Evolutionary conservation across 1,140 invertebrate species (phyloP).

Genomic region (Chlorops oryzae): DNA sequence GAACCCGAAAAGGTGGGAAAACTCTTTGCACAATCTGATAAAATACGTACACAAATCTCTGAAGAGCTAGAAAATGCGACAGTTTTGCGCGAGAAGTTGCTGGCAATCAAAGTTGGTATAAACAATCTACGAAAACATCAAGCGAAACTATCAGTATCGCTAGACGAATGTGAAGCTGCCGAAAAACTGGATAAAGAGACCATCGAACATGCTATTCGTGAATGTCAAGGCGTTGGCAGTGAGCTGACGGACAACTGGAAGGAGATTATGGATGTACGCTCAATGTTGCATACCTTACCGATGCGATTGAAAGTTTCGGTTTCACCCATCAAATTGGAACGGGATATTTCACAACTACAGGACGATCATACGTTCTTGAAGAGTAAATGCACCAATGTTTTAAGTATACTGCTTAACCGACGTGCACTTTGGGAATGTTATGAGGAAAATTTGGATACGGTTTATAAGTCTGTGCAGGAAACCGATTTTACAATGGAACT

Average conservation of each 20-base stretch:
- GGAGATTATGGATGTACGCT: constrained; percentile 65
- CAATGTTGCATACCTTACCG: constrained; percentile 68
- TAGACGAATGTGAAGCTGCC: constrained; percentile 65
- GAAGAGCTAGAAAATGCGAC: constrained; percentile 69
- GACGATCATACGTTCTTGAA: constrained; percentile 66
- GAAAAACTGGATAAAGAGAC: constrained; percentile 65
- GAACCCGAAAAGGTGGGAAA: constrained; percentile 70
- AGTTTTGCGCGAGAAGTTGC: constrained; percentile 63
- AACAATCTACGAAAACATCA: constrained; percentile 60
- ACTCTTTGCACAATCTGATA: constrained; percentile 60
- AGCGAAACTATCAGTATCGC: constrained; percentile 54
- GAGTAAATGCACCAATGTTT: constrained; percentile 59
- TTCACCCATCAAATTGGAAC: constrained; percentile 65
- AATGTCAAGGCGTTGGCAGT: constrained; percentile 59
- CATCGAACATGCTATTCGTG: constrained; percentile 61
- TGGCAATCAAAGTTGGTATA: constrained; percentile 62
- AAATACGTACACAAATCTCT: constrained; percentile 60
- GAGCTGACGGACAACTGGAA: constrained; percentile 63
- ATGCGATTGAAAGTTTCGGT: constrained; percentile 64
- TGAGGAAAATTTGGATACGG: constrained; percentile 66
- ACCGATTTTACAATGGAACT: constrained; percentile 81
- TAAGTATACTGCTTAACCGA: constrained; percentile 58
- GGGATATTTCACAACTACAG: constrained; percentile 66
- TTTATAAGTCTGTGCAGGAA: constrained; percentile 71
- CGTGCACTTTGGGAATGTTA: constrained; percentile 67